phyloP scores from a whole-genome alignment of 2,113 vertebrate species.

The Proteles cristata region DNA sequence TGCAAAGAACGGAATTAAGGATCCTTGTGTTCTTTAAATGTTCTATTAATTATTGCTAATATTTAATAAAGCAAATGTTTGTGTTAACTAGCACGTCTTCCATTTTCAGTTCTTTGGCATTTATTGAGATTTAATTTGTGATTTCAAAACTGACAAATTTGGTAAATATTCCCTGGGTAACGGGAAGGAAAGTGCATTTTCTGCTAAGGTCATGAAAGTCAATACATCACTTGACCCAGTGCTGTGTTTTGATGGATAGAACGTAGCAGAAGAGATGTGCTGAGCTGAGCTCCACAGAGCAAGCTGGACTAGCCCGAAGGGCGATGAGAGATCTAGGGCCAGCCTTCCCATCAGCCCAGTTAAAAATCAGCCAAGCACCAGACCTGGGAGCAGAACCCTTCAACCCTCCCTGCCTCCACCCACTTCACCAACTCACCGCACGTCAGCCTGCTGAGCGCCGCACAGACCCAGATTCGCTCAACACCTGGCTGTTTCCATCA shows the following conservation, averaged over 20 bases:
- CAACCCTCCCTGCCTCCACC: rapidly evolving
- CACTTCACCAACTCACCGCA: rapidly evolving
- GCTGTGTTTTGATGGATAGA: neutral
- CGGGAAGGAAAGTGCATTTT: neutral
- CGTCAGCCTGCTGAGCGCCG: rapidly evolving
- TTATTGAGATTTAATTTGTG: neutral
- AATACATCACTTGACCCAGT: neutral
- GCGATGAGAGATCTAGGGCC: too few relatives aligned
- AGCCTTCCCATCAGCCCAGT: too few relatives aligned
- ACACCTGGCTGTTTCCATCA: neutral
- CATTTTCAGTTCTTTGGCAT: neutral
- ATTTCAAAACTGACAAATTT: neutral
- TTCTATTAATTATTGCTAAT: neutral
- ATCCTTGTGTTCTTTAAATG: neutral
- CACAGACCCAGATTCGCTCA: rapidly evolving
- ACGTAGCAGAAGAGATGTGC: too few relatives aligned
- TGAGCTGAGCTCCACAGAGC: neutral
- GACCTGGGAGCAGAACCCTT: rapidly evolving
- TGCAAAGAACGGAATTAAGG: neutral
- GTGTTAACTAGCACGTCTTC: neutral
- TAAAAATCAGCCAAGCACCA: neutral
- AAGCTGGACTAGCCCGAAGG: neutral
- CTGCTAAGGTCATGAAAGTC: neutral
- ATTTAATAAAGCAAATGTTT: neutral
- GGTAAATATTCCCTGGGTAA: neutral